Evolutionary conservation across 2,113 vertebrate genomes (phyloP).

Genomic region (Cheilinus undulatus): DNA sequence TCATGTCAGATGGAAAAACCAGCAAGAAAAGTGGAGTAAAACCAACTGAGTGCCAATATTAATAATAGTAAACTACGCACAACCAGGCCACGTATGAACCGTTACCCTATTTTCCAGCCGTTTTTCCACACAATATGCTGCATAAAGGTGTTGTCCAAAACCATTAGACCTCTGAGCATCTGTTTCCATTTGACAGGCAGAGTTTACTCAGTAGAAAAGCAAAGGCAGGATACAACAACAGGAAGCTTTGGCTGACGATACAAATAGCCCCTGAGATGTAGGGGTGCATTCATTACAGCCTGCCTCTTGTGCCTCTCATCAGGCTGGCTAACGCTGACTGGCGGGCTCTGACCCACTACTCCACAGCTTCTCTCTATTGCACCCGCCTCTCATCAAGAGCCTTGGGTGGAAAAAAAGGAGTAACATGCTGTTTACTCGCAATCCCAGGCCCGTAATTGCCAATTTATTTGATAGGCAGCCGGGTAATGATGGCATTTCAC

Average conservation of each 20-base stretch:
- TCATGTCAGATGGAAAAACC: conserved; percentile 45
- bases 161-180: not conserved
- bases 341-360: conserved; percentile 86
- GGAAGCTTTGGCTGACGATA: conserved; percentile 35
- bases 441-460: conserved; percentile 97
- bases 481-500: conserved; percentile 99
- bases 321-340: conserved; percentile 80
- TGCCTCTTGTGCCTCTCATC: conserved; percentile 86
- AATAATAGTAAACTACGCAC: not conserved
- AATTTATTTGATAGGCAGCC: conserved; percentile 99
- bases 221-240: conserved; percentile 25
- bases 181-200: conserved; percentile 11
- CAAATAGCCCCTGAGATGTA: conserved; percentile 57
- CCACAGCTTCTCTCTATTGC: conserved; percentile 80
- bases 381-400: conserved; percentile 89
- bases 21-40: conserved; percentile 31
- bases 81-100: conserved; percentile 5
- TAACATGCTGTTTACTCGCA: conserved; percentile 97
- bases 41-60: conserved; percentile 27
- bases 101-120: not conserved
- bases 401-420: conserved; percentile 70
- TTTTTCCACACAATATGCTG: not conserved
- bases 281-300: conserved; percentile 85
- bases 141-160: conserved; percentile 7
- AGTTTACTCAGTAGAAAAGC: conserved; percentile 7